Conservation (phyloP, 2,888 invertebrate genomes). For the Labia minor region DNA sequence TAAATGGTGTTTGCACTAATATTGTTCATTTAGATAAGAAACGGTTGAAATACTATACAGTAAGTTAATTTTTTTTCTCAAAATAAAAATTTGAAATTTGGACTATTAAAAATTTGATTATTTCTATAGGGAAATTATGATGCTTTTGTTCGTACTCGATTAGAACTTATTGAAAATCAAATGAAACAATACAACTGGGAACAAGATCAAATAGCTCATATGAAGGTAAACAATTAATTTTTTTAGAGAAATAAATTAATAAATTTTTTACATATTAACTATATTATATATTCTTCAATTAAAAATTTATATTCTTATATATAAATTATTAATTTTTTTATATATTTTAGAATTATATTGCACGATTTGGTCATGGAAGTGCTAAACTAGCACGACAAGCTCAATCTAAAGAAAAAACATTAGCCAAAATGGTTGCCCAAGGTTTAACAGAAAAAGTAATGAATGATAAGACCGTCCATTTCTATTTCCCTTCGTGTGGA, state of each 20-base stretch:
- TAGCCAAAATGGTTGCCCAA: constrained; percentile 98
- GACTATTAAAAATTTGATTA: no score
- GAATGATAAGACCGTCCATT: constrained; percentile 81
- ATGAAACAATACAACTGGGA: constrained; percentile 99
- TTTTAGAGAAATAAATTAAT: not conserved
- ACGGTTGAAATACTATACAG: constrained; percentile 87
- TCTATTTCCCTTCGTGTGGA: constrained; percentile 93
- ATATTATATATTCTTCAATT: not conserved
- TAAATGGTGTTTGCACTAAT: constrained; percentile 95
- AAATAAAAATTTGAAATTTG: not conserved
- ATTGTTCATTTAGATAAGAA: constrained; percentile 92
- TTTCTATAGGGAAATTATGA: constrained; percentile 73
- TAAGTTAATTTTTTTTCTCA: constrained; percentile 35
- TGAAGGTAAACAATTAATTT: constrained; percentile 59
- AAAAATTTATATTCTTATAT: not conserved
- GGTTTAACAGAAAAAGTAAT: constrained; percentile 92
- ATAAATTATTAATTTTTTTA: not conserved
- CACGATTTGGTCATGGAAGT: constrained; percentile 97
- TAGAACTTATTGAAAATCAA: constrained; percentile 94
- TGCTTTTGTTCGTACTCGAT: constrained; percentile 83
- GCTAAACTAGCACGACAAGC: constrained; percentile 97
- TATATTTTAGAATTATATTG: constrained; percentile 80
- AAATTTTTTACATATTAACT: not conserved
- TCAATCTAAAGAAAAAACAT: constrained; percentile 97
- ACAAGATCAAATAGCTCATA: constrained; percentile 96